These are phyloP conservation scores for Pterois miles DNA, from an alignment of 2,797 vertebrate genomes.

Conservation along the genomic window DNA sequence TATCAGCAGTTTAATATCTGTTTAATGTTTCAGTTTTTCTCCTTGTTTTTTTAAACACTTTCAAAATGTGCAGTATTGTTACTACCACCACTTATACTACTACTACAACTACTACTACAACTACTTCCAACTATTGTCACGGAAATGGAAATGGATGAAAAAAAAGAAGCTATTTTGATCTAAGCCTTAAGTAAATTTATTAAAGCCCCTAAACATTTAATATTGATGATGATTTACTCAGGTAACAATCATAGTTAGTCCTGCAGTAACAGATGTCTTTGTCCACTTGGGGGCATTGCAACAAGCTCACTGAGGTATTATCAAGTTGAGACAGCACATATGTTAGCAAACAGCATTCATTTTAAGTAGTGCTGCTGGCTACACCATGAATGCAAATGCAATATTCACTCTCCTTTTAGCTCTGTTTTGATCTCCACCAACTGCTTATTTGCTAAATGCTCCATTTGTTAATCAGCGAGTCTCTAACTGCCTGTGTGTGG, in stretches of 20 bases:
- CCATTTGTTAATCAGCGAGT: too few species aligned
- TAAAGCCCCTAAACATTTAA: background rate
- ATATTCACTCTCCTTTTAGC: background rate
- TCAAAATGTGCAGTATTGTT: background rate
- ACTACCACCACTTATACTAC: background rate
- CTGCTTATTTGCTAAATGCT: too few species aligned
- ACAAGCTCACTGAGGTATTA: background rate
- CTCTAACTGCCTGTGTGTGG: background rate
- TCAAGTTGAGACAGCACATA: background rate
- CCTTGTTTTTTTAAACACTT: background rate
- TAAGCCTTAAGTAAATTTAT: background rate
- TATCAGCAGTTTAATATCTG: background rate
- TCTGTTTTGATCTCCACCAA: background rate
- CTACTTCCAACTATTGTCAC: background rate
- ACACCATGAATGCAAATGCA: accelerated
- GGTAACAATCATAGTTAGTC: background rate
- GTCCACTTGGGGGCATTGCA: background rate
- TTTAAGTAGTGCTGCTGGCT: background rate
- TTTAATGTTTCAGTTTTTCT: background rate
- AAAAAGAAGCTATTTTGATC: background rate
- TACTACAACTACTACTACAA: background rate
- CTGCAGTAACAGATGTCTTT: background rate
- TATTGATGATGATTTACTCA: background rate
- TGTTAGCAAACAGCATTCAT: background rate
- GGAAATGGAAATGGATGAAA: background rate